Base-by-base conservation (phyloP, 2,113 vertebrate genomes). In the Equus przewalskii region DNA sequence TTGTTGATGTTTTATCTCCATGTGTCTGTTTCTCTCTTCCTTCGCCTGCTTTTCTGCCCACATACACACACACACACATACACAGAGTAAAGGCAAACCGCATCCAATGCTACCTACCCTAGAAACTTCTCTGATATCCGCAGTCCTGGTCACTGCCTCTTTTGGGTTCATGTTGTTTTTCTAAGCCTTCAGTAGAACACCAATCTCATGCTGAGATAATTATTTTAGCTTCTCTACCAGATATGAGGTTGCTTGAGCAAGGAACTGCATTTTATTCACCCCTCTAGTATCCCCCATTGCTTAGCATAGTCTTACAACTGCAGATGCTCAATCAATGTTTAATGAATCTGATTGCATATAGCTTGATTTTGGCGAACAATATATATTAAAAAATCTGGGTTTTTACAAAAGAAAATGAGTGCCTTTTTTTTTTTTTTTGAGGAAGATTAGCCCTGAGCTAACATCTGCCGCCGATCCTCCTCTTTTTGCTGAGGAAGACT, bases 331-430 rank as follows among this genome's bases (percentile, higher is more conserved):
- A 2, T 91, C 60, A 82, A 19, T 6, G 24, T n/a, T 76, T 73
- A 54, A 86, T 41, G 70, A 90, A 44, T 67, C 41, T 49, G 19
- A 30, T 6, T 89, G 44, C 15, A 54, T 62, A 22, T n/a, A 30
- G 33, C 76, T 96, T 89, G 56, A 60, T 65, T 97, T 97, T 51
- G 49, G 41, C 41, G 94, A 82, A 81, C 62, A 13, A 36, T 76
- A 49, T 41, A 69, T 44, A 51, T 85, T 89, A 30, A 36, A 91
- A 90, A 90, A 69, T 85, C 64, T 92, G 51, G 30, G 56, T 81
- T 84, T 70, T 95, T 93, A 46, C 36, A 67, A 62, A 82, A 86
- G 72, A 93, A 41, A 41, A 41, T 41, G 36, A 41, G 36, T 41
- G 36, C 36, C 36, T 41, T 41, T 41, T 41, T 41, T 41, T 36